These are phyloP conservation scores for Maniola jurtina DNA, from an alignment of 1,140 invertebrate genomes.

Conservation along the genomic window DNA sequence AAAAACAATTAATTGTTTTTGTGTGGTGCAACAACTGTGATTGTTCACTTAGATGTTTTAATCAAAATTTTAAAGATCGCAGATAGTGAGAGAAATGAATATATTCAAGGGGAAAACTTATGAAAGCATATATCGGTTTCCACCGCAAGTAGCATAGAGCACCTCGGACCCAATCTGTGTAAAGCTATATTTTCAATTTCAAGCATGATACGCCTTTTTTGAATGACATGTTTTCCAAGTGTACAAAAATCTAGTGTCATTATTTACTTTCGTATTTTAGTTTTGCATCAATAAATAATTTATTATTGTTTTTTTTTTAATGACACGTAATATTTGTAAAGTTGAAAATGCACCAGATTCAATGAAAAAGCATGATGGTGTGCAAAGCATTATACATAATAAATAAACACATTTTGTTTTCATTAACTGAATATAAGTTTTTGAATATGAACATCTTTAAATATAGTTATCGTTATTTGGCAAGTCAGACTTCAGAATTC, in stretches of 20 bases:
- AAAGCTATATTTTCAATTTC: neutral
- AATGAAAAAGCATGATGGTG: slow-evolving; percentile 1
- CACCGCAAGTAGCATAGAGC: neutral
- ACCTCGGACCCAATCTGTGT: neutral
- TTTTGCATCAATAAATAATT: neutral
- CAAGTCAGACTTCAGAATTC: no score
- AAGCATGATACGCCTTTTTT: neutral
- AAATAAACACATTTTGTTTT: neutral
- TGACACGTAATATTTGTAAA: neutral
- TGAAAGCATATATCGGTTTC: slow-evolving; percentile 7
- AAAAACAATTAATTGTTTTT: neutral
- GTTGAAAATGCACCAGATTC: slow-evolving; percentile 4
- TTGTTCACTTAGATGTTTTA: no score
- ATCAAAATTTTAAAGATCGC: no score
- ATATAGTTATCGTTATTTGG: no score
- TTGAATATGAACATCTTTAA: no score
- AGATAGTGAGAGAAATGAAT: no score
- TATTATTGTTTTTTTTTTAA: neutral
- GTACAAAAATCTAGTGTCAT: slow-evolving; percentile 1
- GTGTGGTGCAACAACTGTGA: neutral
- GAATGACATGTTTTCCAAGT: neutral
- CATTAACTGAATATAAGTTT: neutral
- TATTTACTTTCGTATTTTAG: neutral
- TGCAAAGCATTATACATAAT: neutral
- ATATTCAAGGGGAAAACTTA: neutral